Base-by-base conservation (phyloP, 2,888 invertebrate species). In the Leucophenga montana region DNA sequence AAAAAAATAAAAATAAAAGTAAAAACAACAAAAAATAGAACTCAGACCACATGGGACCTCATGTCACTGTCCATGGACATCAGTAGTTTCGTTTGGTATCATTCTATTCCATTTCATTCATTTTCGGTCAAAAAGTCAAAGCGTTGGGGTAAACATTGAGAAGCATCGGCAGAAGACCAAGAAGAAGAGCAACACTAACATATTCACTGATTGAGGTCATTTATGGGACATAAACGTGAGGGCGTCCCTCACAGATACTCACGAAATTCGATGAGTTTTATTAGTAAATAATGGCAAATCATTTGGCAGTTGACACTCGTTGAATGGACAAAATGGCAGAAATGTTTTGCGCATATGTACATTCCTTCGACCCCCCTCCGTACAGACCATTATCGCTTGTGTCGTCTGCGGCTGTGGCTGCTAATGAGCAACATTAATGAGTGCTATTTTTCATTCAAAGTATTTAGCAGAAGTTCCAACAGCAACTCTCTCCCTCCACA, bases 341-440 rank as follows among this genome's bases (percentile, higher is more conserved):
- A 39, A 39, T 39, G 39, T 14, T 48, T 48, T 11, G n/a, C 50
- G 16, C 8, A 50, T n/a, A n/a, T n/a, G n/a, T 3, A 50, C 6
- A 50, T 39, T 39, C 39, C 39, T 8, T 3, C 53, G 5, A 16
- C 9, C 18, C 33, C 61, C 11, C 39, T 39, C 39, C 61, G 18
- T n/a, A 16, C 39, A 61, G 61, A 33, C 9, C 11, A 18, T 4
- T 16, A 39, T 39, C 8, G 11, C 16, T 16, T 13, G 20, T 16
- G n/a, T 33, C 14, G 59, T 59, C n/a, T 57, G 33, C 65, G 59
- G 71, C 44, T 83, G 77, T 69, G 78, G 80, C 84, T 85, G 83
- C 85, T 88, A 87, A 88, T 87, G 87, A 88, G 86, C 84, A 84
- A 78, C 85, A 83, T 85, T 87, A 88, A 87, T 87, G 85, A 83